Conservation (phyloP, 2,888 invertebrate species). For the Cosmia trapezina region DNA sequence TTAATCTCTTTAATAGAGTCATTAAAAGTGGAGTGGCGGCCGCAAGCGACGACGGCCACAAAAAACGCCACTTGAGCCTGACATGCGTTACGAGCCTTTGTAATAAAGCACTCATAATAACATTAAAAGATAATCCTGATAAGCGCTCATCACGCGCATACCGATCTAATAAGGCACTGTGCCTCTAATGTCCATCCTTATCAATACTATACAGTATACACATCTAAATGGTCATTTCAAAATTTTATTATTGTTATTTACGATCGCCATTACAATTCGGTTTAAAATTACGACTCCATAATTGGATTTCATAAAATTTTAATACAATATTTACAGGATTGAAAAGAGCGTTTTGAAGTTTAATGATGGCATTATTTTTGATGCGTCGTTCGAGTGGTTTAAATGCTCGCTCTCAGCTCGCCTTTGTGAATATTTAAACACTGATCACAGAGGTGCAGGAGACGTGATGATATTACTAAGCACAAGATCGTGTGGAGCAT, state of each 20-base stretch:
- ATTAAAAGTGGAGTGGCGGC: slow-evolving; percentile 85
- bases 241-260: slow-evolving; percentile 78
- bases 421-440: slow-evolving; percentile 61
- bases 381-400: slow-evolving; percentile 57
- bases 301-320: slow-evolving; percentile 75
- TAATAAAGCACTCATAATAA: slow-evolving; percentile 80
- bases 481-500: slow-evolving; percentile 20
- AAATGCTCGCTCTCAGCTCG: slow-evolving; percentile 42
- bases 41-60: slow-evolving; percentile 74
- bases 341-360: slow-evolving; percentile 58
- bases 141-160: slow-evolving; percentile 66
- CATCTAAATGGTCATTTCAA: slow-evolving; percentile 80
- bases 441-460: slow-evolving; percentile 53
- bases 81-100: slow-evolving; percentile 68
- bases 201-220: slow-evolving; percentile 70
- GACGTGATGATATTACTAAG: slow-evolving; percentile 47
- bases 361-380: slow-evolving; percentile 62
- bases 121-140: slow-evolving; percentile 75
- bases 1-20: slow-evolving; percentile 90
- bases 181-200: slow-evolving; percentile 65
- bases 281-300: slow-evolving; percentile 75
- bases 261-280: slow-evolving; percentile 68
- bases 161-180: slow-evolving; percentile 71
- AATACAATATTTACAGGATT: slow-evolving; percentile 67
- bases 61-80: slow-evolving; percentile 71